phyloP scores from a whole-genome alignment of 2,113 vertebrate genomes.

The Rhombomys opimus region DNA sequence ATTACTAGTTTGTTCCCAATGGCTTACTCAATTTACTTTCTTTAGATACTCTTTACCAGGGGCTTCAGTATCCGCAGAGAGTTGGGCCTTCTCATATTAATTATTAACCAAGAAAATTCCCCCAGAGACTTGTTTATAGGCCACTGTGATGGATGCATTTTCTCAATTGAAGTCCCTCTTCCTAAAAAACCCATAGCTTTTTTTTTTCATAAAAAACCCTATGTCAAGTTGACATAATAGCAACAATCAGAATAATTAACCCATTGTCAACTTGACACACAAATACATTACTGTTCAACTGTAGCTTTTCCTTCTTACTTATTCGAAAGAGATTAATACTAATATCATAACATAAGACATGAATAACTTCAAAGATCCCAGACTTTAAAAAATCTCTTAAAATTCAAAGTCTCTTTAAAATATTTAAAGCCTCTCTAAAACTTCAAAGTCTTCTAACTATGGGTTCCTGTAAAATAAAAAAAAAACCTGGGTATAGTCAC shows the following conservation, averaged over 20 bases:
- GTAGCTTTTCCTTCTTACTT: not conserved
- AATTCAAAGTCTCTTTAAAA: not conserved
- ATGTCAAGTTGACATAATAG: not conserved
- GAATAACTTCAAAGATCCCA: not conserved
- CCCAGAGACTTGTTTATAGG: not conserved
- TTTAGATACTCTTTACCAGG: not conserved
- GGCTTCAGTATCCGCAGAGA: not conserved
- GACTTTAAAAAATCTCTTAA: not conserved
- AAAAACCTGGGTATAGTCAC: not conserved
- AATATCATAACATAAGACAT: not conserved
- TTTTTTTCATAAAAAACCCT: no score
- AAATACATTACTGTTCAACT: not conserved
- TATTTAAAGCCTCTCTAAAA: not conserved
- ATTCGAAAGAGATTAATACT: not conserved
- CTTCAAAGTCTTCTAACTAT: not conserved
- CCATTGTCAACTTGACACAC: not conserved
- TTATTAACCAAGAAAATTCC: not conserved
- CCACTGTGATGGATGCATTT: not conserved
- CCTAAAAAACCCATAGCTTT: not conserved
- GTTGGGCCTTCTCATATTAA: not conserved
- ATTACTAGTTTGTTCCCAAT: not conserved
- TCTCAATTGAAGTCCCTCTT: not conserved
- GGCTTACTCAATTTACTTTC: not conserved
- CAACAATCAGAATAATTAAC: not conserved
- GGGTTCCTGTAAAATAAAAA: not conserved